A percentile compares a stretch with the other conserved stretches of the same genome.
phyloP scores from a whole-genome alignment of 2,888 invertebrate species.

The Andrena camellia region DNA sequence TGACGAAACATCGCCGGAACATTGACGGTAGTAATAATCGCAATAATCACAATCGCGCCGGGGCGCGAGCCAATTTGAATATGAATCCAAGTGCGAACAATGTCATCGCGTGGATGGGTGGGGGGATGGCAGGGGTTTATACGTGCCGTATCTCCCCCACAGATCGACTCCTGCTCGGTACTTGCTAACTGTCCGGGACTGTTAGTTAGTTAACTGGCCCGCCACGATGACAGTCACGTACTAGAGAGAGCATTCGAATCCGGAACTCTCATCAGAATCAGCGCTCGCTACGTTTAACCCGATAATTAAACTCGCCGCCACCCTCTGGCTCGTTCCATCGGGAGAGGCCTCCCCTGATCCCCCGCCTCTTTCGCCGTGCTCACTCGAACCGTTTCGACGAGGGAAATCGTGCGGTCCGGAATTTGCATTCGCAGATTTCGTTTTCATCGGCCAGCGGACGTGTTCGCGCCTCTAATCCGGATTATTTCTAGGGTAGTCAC shows the following conservation, averaged over 20 bases:
- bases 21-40: slow-evolving; percentile 82
- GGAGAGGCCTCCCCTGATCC: slow-evolving; percentile 26
- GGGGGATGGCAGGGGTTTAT: slow-evolving; percentile 72
- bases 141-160: slow-evolving; percentile 84
- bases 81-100: slow-evolving; percentile 85
- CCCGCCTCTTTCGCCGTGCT: slow-evolving; percentile 36
- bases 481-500: slow-evolving; percentile 64
- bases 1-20: slow-evolving; percentile 75
- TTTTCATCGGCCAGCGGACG: slow-evolving; percentile 66
- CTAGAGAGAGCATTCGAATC: slow-evolving; percentile 82
- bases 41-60: slow-evolving; percentile 82
- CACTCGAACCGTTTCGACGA: slow-evolving; percentile 72
- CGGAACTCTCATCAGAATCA: slow-evolving; percentile 85
- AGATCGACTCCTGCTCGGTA: slow-evolving; percentile 82
- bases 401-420: slow-evolving; percentile 82
- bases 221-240: slow-evolving; percentile 84
- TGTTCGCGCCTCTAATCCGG: slow-evolving; percentile 68
- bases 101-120: slow-evolving; percentile 79
- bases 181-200: slow-evolving; percentile 80
- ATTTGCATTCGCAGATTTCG: slow-evolving; percentile 82
- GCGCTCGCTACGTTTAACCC: slow-evolving; percentile 85
- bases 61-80: slow-evolving; percentile 83
- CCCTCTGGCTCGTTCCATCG: slow-evolving; percentile 44
- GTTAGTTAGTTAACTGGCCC: slow-evolving; percentile 85
- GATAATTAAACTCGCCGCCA: slow-evolving; percentile 83